Evolutionary conservation across 2,888 invertebrate species (phyloP).

Genomic region (Sepiola atlantica): DNA sequence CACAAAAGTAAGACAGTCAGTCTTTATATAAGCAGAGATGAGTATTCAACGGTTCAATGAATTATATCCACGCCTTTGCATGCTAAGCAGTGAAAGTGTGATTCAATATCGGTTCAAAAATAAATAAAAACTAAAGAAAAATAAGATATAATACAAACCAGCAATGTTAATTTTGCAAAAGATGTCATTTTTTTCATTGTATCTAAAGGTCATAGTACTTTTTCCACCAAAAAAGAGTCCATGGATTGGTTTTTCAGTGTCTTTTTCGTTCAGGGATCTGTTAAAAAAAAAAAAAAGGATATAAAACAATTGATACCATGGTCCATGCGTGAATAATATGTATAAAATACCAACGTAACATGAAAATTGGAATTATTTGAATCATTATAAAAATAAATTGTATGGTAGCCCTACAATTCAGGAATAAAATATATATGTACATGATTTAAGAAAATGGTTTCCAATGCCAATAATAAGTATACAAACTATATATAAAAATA

Average conservation of each 20-base stretch:
- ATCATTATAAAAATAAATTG: background rate
- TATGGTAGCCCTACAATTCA: background rate
- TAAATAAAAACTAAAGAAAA: background rate
- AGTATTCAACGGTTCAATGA: too few species aligned
- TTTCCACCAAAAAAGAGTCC: background rate
- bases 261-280: background rate
- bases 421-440: too few species aligned
- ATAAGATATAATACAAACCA: background rate
- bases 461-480: background rate
- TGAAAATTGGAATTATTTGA: background rate
- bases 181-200: background rate
- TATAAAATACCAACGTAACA: background rate
- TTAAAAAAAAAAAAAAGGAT: background rate
- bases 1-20: too few species aligned
- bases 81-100: too few species aligned
- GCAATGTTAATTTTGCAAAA: background rate
- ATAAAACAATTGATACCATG: too few species aligned
- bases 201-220: conserved; percentile 10
- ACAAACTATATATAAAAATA: too few species aligned
- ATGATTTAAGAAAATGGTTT: background rate
- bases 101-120: background rate
- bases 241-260: background rate
- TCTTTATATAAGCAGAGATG: too few species aligned
- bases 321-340: too few species aligned
- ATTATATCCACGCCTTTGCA: too few species aligned